Evolutionary conservation across 2,888 invertebrate species (phyloP), one percentile per base, ranked within the genome.

Genomic region (Polia nebulosa): DNA sequence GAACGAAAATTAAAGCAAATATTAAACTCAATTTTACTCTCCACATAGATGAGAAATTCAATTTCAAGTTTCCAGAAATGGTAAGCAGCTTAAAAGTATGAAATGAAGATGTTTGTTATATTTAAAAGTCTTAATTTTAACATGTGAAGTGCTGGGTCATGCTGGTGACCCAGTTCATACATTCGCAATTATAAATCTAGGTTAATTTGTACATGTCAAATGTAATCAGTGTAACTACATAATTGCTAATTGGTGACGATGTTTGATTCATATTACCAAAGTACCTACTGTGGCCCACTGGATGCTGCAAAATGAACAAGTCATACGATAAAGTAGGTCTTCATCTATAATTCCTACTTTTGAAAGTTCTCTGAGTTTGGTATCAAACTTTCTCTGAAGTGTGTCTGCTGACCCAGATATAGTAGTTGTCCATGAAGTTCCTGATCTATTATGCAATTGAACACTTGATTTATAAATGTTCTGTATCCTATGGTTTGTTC

Each of bases 71-170:
- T 66, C 56, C 29, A 72, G 71, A 73, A 78, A 76, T 69, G 29
- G 29, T 66, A 66, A 56, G 25, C 49, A 51, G 55, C 34, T 66
- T 75, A 58, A 69, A 74, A 75, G 70, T 79, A 69, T 81, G 57
- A 80, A 83, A 82, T 84, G 76, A 78, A 80, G 66, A 72, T 70
- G 58, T 44, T 73, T 72, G 45, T 74, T 69, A 20, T 36, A 71
- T 58, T 45, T 47, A 7, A 58, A 17, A 25, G 22, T 45, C 57
- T 70, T 34, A n/a, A 41, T 65, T 36, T 55, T 44, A n/a, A 20
- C 17, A 60, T 34, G n/a, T 52, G 32, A 41, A 49, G 27, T 41
- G 32, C 22, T 45, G 27, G 34, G 36, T 55, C 39, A 47, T 52
- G 52, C 32, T 63, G 36, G 51, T 65, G 73, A 68, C 62, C 74